Conservation (phyloP, 2,113 vertebrate genomes). For the Litocranius walleri region DNA sequence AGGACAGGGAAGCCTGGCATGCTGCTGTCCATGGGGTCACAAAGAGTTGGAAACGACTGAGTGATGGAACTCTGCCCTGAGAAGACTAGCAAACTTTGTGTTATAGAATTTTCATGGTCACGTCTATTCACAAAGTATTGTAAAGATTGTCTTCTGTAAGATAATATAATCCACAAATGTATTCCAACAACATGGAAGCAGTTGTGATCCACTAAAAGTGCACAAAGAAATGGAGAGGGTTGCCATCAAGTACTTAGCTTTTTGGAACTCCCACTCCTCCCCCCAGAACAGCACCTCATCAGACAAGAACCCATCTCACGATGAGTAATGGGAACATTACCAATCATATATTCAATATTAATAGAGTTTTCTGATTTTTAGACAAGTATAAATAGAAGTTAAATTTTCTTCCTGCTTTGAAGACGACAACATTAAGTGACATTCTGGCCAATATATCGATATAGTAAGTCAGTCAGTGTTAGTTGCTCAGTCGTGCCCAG, state of each 20-base stretch:
- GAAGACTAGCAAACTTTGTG: neutral
- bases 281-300: neutral
- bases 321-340: neutral
- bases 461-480: neutral
- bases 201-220: neutral
- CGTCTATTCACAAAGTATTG: conserved; percentile 4
- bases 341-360: neutral
- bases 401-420: neutral
- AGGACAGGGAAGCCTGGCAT: neutral
- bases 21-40: neutral
- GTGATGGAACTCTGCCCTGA: neutral
- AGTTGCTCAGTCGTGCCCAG: neutral
- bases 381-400: conserved; percentile 1
- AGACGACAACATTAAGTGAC: neutral
- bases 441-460: neutral
- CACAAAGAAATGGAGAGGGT: neutral
- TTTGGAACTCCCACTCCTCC: neutral
- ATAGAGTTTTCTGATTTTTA: neutral
- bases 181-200: neutral
- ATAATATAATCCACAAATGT: neutral
- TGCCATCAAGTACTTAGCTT: neutral
- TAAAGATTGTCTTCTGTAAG: neutral
- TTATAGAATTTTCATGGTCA: neutral
- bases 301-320: neutral
- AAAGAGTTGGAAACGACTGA: neutral